A percentile compares a stretch with the other conserved stretches of the same genome.
Conservation (phyloP, 1,140 invertebrate species). For the Saccostrea cuccullata region DNA sequence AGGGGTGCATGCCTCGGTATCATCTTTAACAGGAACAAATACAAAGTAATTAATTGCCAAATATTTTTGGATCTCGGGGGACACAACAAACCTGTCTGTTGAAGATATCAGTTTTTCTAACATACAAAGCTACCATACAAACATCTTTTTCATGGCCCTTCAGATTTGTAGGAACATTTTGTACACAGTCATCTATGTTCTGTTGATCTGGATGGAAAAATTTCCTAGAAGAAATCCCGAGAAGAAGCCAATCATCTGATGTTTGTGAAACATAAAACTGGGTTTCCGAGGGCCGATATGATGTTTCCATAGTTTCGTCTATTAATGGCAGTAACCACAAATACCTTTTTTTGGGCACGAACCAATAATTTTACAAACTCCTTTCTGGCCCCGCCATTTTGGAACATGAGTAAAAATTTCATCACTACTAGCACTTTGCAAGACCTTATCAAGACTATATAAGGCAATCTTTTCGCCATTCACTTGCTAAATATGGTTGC, state of each 20-base stretch:
- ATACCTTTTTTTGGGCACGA: neutral
- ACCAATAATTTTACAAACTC: conserved; percentile 22
- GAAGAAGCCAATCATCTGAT: neutral
- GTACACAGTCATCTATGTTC: too few species aligned
- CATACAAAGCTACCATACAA: too few species aligned
- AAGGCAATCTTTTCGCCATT: conserved; percentile 27
- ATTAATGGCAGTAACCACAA: conserved; percentile 17
- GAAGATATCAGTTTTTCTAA: neutral
- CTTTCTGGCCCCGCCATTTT: conserved; percentile 36
- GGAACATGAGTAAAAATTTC: conserved; percentile 29
- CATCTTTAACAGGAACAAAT: too few species aligned
- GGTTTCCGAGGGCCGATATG: neutral
- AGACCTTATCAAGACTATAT: neutral
- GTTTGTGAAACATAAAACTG: neutral
- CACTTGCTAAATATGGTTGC: neutral
- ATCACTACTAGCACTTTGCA: neutral
- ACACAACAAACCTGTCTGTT: neutral
- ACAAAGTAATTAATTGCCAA: conserved; percentile 33
- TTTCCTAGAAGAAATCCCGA: neutral
- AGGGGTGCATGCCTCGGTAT: neutral
- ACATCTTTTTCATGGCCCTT: too few species aligned
- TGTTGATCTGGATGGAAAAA: too few species aligned
- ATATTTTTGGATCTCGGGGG: neutral
- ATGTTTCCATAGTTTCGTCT: neutral
- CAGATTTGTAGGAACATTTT: too few species aligned